Evolutionary conservation across 2,888 invertebrate genomes (phyloP).

Genomic region (Herminia tarsipennalis): DNA sequence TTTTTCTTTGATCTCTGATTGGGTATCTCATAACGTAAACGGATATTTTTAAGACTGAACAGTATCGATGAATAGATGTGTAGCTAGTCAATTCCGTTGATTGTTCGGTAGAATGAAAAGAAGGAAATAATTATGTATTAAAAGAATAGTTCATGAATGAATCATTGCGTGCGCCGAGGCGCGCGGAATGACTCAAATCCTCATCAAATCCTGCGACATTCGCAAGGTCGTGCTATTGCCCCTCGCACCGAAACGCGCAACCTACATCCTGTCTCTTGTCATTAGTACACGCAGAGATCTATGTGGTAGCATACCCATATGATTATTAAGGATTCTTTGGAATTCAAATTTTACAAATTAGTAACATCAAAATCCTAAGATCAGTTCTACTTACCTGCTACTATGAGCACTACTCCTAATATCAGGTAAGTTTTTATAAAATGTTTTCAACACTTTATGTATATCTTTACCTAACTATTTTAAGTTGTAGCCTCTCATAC

Average conservation of each 20-base stretch:
- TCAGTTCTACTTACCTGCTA: too few relatives aligned
- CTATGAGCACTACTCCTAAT: too few relatives aligned
- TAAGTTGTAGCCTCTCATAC: too few relatives aligned
- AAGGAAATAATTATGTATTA: slow-evolving; percentile 18
- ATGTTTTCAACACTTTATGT: too few relatives aligned
- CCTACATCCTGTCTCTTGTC: slow-evolving; percentile 52
- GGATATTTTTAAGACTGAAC: slow-evolving; percentile 47
- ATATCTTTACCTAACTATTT: too few relatives aligned
- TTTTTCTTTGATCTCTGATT: slow-evolving; percentile 68
- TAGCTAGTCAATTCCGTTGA: slow-evolving; percentile 42
- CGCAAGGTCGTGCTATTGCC: slow-evolving; percentile 72
- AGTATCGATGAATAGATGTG: slow-evolving; percentile 22
- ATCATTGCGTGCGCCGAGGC: slow-evolving; percentile 40
- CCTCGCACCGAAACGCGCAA: slow-evolving; percentile 39
- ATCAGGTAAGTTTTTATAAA: too few relatives aligned
- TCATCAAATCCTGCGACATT: slow-evolving; percentile 65
- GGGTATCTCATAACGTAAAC: slow-evolving; percentile 48
- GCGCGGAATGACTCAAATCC: slow-evolving; percentile 55
- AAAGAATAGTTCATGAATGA: slow-evolving; percentile 50
- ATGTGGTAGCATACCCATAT: slow-evolving; percentile 1
- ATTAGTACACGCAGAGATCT: slow-evolving; percentile 28
- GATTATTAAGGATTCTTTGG: too few relatives aligned
- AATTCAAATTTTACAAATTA: too few relatives aligned
- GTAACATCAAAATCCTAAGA: too few relatives aligned
- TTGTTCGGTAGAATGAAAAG: slow-evolving; percentile 24